phyloP scores from a whole-genome alignment of 2,888 invertebrate species.

The Dorcus hopei region DNA sequence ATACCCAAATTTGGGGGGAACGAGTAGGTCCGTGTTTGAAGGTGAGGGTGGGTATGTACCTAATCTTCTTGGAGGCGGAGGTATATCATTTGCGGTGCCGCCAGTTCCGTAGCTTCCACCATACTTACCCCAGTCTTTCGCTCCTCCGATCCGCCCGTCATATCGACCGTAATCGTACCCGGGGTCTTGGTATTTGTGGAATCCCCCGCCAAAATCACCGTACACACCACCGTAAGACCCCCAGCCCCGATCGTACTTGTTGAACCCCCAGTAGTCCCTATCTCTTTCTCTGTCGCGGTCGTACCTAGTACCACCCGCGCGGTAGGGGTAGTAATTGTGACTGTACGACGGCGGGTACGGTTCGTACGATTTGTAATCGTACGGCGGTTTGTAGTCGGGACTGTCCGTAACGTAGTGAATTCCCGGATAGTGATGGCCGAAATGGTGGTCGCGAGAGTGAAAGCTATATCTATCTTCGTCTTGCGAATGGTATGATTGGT shows the following conservation, averaged over 20 bases:
- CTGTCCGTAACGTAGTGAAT: conserved; percentile 3
- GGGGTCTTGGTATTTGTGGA: neutral
- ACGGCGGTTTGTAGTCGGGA: conserved; percentile 15
- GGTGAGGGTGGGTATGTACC: no score
- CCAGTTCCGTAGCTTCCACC: conserved; percentile 42
- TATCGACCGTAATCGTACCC: neutral
- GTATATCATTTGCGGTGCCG: conserved; percentile 15
- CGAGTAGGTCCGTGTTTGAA: neutral
- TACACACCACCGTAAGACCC: conserved; percentile 63
- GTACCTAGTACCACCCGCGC: conserved; percentile 10
- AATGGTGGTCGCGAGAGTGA: conserved; percentile 19
- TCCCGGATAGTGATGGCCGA: conserved; percentile 12
- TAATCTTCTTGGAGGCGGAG: neutral
- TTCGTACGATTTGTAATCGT: conserved; percentile 31
- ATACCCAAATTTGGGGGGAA: conserved; percentile 17
- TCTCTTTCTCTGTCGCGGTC: conserved; percentile 16
- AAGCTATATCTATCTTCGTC: conserved; percentile 17
- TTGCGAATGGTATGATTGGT: conserved; percentile 6
- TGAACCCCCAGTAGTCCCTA: conserved; percentile 36
- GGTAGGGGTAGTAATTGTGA: conserved; percentile 8
- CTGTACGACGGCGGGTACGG: conserved; percentile 31
- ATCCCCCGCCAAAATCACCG: conserved; percentile 43
- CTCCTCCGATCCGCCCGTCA: conserved; percentile 35
- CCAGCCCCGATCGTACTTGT: conserved; percentile 46
- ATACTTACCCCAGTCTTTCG: conserved; percentile 44